Evolutionary conservation across 2,888 invertebrate species (phyloP).

Genomic region (Hydriomena furcata): DNA sequence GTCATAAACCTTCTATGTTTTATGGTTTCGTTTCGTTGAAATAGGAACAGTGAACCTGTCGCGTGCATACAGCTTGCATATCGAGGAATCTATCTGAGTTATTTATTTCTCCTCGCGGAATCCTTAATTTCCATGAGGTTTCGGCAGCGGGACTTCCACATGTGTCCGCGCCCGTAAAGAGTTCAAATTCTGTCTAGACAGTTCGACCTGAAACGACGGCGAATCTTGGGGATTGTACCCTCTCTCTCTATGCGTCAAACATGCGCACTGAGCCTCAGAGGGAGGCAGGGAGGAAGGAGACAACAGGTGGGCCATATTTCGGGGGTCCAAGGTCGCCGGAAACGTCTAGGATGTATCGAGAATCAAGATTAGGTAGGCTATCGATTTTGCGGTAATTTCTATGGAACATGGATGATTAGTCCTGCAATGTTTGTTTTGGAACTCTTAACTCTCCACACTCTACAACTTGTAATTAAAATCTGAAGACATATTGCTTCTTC

Average conservation of each 20-base stretch:
- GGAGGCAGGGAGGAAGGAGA: slow-evolving; percentile 50
- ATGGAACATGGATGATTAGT: slow-evolving; percentile 32
- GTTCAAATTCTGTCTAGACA: slow-evolving; percentile 80
- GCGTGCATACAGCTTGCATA: slow-evolving; percentile 23
- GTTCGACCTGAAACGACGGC: slow-evolving; percentile 68
- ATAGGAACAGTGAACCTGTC: slow-evolving; percentile 25
- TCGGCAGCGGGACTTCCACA: slow-evolving; percentile 46
- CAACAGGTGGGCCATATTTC: slow-evolving; percentile 70
- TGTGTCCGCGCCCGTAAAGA: slow-evolving; percentile 67
- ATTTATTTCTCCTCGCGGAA: slow-evolving; percentile 35
- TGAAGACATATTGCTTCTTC: not conserved
- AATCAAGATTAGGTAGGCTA: slow-evolving; percentile 68
- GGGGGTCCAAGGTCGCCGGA: slow-evolving; percentile 77
- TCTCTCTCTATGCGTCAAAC: slow-evolving; percentile 69
- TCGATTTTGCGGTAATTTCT: slow-evolving; percentile 64
- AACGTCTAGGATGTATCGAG: slow-evolving; percentile 75
- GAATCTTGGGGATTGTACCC: slow-evolving; percentile 47
- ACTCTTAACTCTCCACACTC: not conserved
- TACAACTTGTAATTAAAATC: not conserved
- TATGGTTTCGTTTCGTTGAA: slow-evolving; percentile 18
- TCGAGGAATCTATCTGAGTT: slow-evolving; percentile 15
- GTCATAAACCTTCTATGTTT: slow-evolving; percentile 16
- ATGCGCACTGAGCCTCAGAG: slow-evolving; percentile 62
- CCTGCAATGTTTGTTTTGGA: slow-evolving; percentile 2
- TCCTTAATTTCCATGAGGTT: slow-evolving; percentile 55